These are phyloP conservation scores for Galbula dea DNA, from an alignment of 2,113 vertebrate genomes.

Conservation along the genomic window DNA sequence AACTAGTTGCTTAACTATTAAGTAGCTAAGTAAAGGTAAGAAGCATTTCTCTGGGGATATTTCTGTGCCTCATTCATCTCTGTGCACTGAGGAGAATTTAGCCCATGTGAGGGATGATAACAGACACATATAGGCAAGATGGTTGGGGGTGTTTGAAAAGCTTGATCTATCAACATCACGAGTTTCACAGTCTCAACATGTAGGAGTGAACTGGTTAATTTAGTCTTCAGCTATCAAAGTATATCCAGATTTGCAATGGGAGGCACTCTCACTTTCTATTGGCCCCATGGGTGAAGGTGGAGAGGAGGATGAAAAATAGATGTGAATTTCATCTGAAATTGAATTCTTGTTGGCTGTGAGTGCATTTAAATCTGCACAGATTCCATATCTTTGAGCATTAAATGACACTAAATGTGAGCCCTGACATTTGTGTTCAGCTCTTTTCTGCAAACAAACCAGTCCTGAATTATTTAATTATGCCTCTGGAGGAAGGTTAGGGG, in stretches of 20 bases:
- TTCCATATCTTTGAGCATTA: background rate
- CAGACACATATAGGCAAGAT: background rate
- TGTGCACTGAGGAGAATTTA: background rate
- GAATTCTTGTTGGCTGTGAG: background rate
- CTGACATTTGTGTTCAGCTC: background rate
- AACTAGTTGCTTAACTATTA: background rate
- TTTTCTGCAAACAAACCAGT: background rate
- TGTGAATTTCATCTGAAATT: background rate
- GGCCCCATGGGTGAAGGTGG: background rate
- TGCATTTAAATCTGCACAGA: background rate
- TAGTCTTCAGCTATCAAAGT: background rate
- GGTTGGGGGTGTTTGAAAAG: background rate
- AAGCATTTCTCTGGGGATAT: background rate
- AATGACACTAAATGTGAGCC: background rate
- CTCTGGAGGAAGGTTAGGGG: background rate
- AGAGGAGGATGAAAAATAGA: background rate
- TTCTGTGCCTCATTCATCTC: background rate
- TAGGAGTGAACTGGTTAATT: background rate
- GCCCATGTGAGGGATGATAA: background rate
- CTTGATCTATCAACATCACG: background rate
- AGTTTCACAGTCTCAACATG: background rate
- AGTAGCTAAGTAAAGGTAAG: constrained; percentile 12
- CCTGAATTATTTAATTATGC: background rate
- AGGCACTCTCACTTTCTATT: background rate
- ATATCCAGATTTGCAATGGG: background rate